Percentiles rank a stretch among this genome's conserved stretches.
These are phyloP conservation scores for Paraplagusia blochii DNA, from an alignment of 2,113 vertebrate genomes.

Conservation along the genomic window DNA sequence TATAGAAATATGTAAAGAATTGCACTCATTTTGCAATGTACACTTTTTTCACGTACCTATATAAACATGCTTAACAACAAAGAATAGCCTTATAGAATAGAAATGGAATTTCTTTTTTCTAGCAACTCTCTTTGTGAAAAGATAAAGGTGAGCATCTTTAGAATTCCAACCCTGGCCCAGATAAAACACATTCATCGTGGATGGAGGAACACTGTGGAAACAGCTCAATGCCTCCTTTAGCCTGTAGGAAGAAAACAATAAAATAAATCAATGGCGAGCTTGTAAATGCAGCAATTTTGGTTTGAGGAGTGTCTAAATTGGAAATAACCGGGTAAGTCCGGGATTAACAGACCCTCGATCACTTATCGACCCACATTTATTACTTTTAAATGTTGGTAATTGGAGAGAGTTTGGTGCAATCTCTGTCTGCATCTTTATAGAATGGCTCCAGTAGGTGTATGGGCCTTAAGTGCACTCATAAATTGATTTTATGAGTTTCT, in stretches of 20 bases:
- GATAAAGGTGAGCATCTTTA: constrained; percentile 22
- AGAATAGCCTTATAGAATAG: constrained; percentile 1
- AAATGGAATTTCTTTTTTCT: constrained; percentile 5
- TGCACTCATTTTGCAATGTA: no score
- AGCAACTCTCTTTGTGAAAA: constrained; percentile 21
- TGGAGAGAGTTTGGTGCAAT: constrained; percentile 64
- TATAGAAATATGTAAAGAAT: no score
- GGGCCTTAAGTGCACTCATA: constrained; percentile 75
- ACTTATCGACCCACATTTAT: constrained; percentile 70
- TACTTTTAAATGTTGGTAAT: constrained; percentile 74
- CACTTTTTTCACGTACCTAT: neutral
- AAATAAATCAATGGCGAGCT: constrained; percentile 59
- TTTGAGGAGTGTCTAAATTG: constrained; percentile 47
- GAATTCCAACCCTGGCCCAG: constrained; percentile 31
- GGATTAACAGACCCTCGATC: constrained; percentile 59
- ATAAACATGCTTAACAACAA: neutral
- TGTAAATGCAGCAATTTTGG: constrained; percentile 55
- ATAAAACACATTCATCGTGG: constrained; percentile 25
- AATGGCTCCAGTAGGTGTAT: constrained; percentile 69
- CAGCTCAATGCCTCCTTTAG: constrained; percentile 38
- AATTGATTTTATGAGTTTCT: constrained; percentile 78
- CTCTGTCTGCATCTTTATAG: constrained; percentile 71
- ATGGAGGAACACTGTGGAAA: constrained; percentile 14
- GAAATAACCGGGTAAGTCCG: constrained; percentile 56
- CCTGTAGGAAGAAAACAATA: constrained; percentile 56